A percentile compares a stretch with the other conserved stretches of the same genome.
Evolutionary conservation across 2,797 vertebrate species (phyloP).

Genomic region (Acomys russatus): DNA sequence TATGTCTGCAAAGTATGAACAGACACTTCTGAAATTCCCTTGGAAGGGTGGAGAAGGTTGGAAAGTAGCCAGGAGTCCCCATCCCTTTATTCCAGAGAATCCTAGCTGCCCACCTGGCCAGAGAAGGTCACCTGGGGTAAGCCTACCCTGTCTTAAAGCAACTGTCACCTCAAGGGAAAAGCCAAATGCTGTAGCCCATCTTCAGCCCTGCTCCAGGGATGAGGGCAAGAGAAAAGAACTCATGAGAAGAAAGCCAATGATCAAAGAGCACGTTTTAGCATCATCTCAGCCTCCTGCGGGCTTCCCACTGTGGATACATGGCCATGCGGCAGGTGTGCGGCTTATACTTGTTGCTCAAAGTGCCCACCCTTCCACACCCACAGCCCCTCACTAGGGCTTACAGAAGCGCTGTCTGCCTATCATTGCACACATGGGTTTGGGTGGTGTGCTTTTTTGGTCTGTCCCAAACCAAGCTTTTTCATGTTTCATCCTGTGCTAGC

Average conservation of each 20-base stretch:
- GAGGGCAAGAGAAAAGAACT: neutral
- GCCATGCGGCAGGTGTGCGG: neutral
- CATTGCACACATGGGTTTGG: conserved; percentile 82
- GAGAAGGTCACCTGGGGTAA: neutral
- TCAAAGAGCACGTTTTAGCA: neutral
- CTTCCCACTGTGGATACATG: neutral
- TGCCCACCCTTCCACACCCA: conserved; percentile 80
- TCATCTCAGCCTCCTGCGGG: neutral
- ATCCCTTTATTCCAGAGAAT: neutral
- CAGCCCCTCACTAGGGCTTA: conserved; percentile 84
- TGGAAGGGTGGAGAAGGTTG: neutral
- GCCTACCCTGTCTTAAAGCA: neutral
- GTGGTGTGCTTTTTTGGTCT: conserved; percentile 71
- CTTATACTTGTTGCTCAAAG: neutral
- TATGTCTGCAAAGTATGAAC: neutral
- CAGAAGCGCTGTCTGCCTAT: conserved; percentile 85
- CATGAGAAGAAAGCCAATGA: conserved; percentile 6
- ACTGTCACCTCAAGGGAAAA: neutral
- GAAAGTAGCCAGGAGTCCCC: neutral
- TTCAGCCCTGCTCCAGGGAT: neutral
- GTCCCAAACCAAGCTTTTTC: conserved; percentile 83
- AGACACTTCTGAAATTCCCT: neutral
- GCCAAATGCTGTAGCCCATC: neutral
- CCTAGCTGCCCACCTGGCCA: neutral
- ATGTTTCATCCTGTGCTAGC: conserved; percentile 85